A percentile compares a stretch with the other conserved stretches of the same genome.
Conservation (phyloP, 1,140 invertebrate genomes). For the Drosophila nasuta region DNA sequence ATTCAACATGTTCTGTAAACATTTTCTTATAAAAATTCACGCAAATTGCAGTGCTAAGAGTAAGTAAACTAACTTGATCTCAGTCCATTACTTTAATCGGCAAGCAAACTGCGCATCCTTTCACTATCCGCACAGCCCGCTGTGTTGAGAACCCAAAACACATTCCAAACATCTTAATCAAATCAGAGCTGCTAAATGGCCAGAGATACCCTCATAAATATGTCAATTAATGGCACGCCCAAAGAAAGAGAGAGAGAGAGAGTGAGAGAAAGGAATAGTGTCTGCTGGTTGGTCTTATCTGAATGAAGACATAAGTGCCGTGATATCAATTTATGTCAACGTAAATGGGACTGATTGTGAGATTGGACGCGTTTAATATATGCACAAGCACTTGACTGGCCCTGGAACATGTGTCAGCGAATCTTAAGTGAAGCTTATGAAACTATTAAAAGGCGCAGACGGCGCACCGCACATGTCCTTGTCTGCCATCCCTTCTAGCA, state of each 20-base stretch:
- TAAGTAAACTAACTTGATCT: background rate
- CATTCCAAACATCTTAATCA: constrained; percentile 62
- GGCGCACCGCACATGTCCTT: constrained; percentile 41
- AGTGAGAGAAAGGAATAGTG: background rate
- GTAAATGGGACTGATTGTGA: constrained; percentile 52
- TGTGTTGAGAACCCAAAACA: constrained; percentile 1
- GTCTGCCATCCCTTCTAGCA: constrained; percentile 44
- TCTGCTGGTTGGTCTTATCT: constrained; percentile 60
- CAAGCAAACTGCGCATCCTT: constrained; percentile 11
- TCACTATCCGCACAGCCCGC: background rate
- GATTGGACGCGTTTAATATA: constrained; percentile 54
- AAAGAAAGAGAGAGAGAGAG: background rate
- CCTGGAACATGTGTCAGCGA: constrained; percentile 82
- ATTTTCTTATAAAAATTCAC: background rate
- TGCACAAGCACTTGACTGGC: constrained; percentile 59
- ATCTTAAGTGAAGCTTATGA: constrained; percentile 85
- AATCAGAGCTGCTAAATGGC: constrained; percentile 61
- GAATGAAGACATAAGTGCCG: constrained; percentile 78
- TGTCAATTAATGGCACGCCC: constrained; percentile 76
- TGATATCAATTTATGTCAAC: constrained; percentile 83
- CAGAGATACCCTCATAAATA: constrained; percentile 77
- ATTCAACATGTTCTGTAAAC: background rate
- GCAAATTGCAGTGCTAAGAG: background rate
- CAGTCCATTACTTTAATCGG: background rate
- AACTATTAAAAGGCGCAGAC: constrained; percentile 83